These are phyloP conservation scores for Cybosia mesomella DNA, from an alignment of 2,888 invertebrate genomes.

Conservation along the genomic window DNA sequence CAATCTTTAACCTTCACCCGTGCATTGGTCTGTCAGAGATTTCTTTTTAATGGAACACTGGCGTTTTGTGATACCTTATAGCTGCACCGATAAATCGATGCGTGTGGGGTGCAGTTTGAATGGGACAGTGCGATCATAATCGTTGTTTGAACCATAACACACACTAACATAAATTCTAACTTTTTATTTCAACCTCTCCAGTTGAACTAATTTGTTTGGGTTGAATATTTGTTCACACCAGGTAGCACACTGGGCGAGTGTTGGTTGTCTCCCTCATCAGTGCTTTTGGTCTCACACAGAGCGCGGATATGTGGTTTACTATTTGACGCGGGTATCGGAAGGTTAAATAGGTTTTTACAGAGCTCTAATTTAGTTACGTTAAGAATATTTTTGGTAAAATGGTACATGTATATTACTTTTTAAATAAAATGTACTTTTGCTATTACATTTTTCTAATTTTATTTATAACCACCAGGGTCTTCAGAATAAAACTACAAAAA, in stretches of 20 bases:
- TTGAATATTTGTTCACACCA: neutral
- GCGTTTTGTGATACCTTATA: too few relatives aligned
- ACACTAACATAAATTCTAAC: too few relatives aligned
- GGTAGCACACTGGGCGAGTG: neutral
- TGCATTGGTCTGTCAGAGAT: neutral
- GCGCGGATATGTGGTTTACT: neutral
- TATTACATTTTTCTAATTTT: slow-evolving; percentile 37
- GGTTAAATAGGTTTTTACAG: slow-evolving; percentile 23
- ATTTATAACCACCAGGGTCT: slow-evolving; percentile 35
- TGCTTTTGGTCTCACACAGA: neutral
- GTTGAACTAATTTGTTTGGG: neutral
- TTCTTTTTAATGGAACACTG: neutral
- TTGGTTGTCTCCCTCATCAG: neutral
- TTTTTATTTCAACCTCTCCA: slow-evolving; percentile 4
- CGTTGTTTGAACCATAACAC: too few relatives aligned
- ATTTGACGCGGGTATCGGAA: neutral
- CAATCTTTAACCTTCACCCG: neutral
- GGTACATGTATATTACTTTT: slow-evolving; percentile 40
- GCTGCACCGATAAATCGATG: too few relatives aligned
- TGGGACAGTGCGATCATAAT: too few relatives aligned
- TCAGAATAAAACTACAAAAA: slow-evolving; percentile 42
- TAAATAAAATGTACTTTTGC: slow-evolving; percentile 54
- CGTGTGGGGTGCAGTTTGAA: too few relatives aligned
- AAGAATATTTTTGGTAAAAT: slow-evolving; percentile 19
- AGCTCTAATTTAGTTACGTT: slow-evolving; percentile 14